Percentiles rank a stretch among this genome's conserved stretches.
Evolutionary conservation across 2,888 invertebrate species (phyloP).

Genomic region (Drosophila fungiperda): DNA sequence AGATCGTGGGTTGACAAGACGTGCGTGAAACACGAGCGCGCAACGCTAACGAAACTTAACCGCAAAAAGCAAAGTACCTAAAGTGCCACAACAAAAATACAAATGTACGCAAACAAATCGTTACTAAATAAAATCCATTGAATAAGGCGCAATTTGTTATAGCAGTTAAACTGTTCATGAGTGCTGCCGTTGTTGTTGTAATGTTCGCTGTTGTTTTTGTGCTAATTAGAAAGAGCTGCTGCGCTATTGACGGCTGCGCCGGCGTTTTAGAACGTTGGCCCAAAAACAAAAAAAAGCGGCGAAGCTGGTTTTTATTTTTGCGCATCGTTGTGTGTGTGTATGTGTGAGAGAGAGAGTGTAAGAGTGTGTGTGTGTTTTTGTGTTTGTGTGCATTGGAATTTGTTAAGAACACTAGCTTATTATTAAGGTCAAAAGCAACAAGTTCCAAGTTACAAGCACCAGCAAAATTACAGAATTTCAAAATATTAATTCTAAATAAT

Average conservation of each 20-base stretch:
- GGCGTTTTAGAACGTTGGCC: slow-evolving; percentile 64
- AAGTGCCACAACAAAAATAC: slow-evolving; percentile 52
- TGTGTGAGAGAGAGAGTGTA: slow-evolving; percentile 16
- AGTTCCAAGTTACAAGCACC: slow-evolving; percentile 73
- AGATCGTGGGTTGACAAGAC: slow-evolving; percentile 61
- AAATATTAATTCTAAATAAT: slow-evolving; percentile 57
- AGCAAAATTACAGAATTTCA: slow-evolving; percentile 29
- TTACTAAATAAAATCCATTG: slow-evolving; percentile 25
- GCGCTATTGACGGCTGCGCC: slow-evolving; percentile 53
- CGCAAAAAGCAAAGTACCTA: slow-evolving; percentile 48
- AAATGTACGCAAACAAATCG: slow-evolving; percentile 29
- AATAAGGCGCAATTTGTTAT: slow-evolving; percentile 34
- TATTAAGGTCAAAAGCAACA: slow-evolving; percentile 76
- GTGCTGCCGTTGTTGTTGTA: slow-evolving; percentile 28
- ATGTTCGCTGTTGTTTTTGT: slow-evolving; percentile 44
- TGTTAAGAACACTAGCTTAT: slow-evolving; percentile 59
- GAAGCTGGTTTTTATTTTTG: slow-evolving; percentile 66
- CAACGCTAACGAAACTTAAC: slow-evolving; percentile 46
- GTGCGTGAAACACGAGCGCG: slow-evolving; percentile 68
- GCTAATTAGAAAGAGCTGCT: slow-evolving; percentile 58
- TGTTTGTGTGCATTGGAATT: slow-evolving; percentile 70
- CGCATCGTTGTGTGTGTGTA: slow-evolving; percentile 45
- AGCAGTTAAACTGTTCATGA: slow-evolving; percentile 43
- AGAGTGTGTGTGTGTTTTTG: slow-evolving; percentile 19
- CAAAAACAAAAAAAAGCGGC: slow-evolving; percentile 61